phyloP scores from a whole-genome alignment of 2,113 vertebrate genomes.

The Microcebus lehilahytsara region DNA sequence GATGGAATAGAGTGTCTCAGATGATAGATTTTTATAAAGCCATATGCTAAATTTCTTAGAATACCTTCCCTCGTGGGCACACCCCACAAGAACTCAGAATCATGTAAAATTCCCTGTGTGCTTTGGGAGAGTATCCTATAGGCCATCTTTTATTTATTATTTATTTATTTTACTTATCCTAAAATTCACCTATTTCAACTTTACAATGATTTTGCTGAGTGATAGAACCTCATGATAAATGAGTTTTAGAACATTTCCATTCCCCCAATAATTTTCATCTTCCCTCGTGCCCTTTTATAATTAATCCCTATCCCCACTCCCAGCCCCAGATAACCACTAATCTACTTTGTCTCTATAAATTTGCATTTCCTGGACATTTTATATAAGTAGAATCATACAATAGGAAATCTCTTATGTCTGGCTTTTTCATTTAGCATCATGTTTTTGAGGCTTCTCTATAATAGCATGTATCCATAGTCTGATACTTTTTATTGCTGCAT shows the following conservation, averaged over 20 bases:
- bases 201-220: background rate
- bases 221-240: background rate
- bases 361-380: background rate
- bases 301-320: background rate
- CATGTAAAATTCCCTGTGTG: background rate
- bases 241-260: constrained; percentile 10
- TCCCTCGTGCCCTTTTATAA: background rate
- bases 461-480: background rate
- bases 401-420: background rate
- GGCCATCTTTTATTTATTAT: background rate
- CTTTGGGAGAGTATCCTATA: background rate
- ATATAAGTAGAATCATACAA: background rate
- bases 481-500: background rate
- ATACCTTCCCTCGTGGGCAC: background rate
- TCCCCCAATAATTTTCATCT: background rate
- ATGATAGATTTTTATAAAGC: background rate
- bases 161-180: background rate
- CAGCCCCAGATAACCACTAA: background rate
- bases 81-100: background rate
- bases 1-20: background rate
- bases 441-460: background rate
- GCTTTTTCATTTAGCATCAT: background rate
- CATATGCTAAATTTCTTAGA: background rate
- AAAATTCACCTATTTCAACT: background rate
- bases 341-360: background rate